Percentiles rank a stretch among this genome's conserved stretches.
phyloP scores from a whole-genome alignment of 2,113 vertebrate species.

The Engystomops pustulosus region DNA sequence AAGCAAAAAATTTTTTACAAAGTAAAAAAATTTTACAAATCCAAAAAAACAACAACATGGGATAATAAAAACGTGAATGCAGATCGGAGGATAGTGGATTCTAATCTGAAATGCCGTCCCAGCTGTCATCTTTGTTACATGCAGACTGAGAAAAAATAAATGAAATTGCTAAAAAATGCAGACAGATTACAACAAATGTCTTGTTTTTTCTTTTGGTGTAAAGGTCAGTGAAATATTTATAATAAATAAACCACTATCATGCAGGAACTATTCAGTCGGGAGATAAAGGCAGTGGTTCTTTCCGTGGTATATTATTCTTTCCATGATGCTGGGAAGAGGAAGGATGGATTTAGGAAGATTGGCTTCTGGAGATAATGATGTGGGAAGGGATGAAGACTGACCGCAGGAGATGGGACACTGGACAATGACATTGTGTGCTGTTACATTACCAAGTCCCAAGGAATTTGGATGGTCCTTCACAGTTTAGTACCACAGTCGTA shows the following conservation, averaged over 20 bases:
- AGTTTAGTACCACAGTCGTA: too few species aligned
- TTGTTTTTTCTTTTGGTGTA: neutral
- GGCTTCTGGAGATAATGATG: neutral
- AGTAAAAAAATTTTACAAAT: too few species aligned
- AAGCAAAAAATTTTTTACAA: too few species aligned
- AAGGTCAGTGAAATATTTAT: slow-evolving; percentile 11
- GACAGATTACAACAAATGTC: neutral
- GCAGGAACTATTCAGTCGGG: neutral
- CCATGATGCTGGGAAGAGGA: neutral
- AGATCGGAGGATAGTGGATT: neutral
- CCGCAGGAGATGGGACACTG: neutral
- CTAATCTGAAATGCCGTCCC: neutral
- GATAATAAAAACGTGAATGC: neutral
- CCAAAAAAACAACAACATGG: too few species aligned
- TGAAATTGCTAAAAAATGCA: neutral
- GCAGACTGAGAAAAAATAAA: neutral
- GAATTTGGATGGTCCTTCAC: too few species aligned
- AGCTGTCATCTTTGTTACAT: neutral
- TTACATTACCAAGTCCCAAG: too few species aligned
- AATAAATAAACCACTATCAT: neutral
- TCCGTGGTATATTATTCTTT: neutral
- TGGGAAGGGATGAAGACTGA: neutral
- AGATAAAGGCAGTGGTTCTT: neutral
- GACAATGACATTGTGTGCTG: neutral
- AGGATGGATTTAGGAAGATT: neutral